phyloP scores from a whole-genome alignment of 1,140 invertebrate genomes.

The Zaprionus vittiger region DNA sequence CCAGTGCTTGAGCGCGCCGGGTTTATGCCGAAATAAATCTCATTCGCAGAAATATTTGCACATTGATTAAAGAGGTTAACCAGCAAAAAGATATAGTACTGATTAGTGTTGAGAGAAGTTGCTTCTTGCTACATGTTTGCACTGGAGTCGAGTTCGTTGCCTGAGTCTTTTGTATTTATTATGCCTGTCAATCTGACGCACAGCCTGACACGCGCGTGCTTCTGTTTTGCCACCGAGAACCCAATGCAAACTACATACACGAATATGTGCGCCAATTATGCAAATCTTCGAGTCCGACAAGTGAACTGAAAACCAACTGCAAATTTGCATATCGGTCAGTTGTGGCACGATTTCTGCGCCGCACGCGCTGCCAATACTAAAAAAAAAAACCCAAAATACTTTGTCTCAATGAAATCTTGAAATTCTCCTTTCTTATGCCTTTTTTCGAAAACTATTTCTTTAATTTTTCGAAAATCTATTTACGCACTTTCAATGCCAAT shows the following conservation, averaged over 20 bases:
- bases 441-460: constrained; percentile 1
- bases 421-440: not conserved
- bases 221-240: constrained; percentile 60
- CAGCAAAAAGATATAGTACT: not conserved
- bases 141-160: constrained; percentile 17
- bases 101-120: constrained; percentile 3
- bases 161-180: constrained; percentile 40
- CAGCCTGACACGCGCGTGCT: constrained; percentile 53
- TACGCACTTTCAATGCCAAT: constrained; percentile 63
- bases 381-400: constrained; percentile 2
- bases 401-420: not conserved
- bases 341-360: constrained; percentile 67
- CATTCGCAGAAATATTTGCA: not conserved
- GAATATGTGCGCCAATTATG: constrained; percentile 68
- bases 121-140: not conserved
- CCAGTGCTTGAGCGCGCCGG: not conserved
- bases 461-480: constrained; percentile 24
- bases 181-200: constrained; percentile 37
- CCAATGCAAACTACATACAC: constrained; percentile 66
- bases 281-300: constrained; percentile 53
- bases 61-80: not conserved
- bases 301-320: constrained; percentile 44
- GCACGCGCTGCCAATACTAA: constrained; percentile 69
- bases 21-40: not conserved
- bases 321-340: constrained; percentile 78